Conservation (phyloP, 2,797 vertebrate genomes). For the Chaetophractus vellerosus region DNA sequence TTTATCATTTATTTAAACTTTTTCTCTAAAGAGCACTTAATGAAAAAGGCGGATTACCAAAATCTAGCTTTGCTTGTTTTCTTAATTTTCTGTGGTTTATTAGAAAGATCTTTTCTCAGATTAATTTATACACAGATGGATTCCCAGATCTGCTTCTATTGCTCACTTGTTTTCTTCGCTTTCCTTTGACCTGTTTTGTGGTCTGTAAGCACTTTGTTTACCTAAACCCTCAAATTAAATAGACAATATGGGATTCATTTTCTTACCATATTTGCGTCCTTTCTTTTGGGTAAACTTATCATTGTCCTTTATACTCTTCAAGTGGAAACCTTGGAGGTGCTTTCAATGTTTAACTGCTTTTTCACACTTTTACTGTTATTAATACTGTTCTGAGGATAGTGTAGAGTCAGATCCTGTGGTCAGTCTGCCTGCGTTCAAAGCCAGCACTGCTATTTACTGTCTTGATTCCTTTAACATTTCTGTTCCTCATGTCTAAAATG, state of each 20-base stretch:
- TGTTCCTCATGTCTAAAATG: not conserved
- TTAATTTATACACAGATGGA: slow-evolving; percentile 44
- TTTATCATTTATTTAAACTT: slow-evolving; percentile 71
- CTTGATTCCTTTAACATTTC: slow-evolving; percentile 3
- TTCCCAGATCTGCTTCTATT: slow-evolving; percentile 44
- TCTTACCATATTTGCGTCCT: not conserved
- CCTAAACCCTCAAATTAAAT: slow-evolving; percentile 27
- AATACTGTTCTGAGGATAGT: slow-evolving; percentile 8
- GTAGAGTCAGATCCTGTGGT: not conserved
- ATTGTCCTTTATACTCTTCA: not conserved
- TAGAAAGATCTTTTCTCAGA: slow-evolving; percentile 58
- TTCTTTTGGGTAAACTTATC: slow-evolving; percentile 18
- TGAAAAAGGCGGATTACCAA: slow-evolving; percentile 78
- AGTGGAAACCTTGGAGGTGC: not conserved
- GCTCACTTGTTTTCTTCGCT: slow-evolving; percentile 10
- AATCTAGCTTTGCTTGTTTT: slow-evolving; percentile 60
- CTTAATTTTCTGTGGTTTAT: slow-evolving; percentile 69
- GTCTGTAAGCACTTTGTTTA: not conserved
- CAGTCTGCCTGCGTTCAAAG: not conserved
- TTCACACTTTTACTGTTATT: not conserved
- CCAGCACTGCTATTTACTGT: not conserved
- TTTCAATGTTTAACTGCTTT: not conserved
- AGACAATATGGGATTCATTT: slow-evolving; percentile 5
- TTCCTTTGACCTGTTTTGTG: slow-evolving; percentile 31
- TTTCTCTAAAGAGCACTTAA: slow-evolving; percentile 52